A percentile compares a stretch with the other conserved stretches of the same genome.
Evolutionary conservation across 2,888 invertebrate genomes (phyloP).

Genomic region (Ennomos erosarius): DNA sequence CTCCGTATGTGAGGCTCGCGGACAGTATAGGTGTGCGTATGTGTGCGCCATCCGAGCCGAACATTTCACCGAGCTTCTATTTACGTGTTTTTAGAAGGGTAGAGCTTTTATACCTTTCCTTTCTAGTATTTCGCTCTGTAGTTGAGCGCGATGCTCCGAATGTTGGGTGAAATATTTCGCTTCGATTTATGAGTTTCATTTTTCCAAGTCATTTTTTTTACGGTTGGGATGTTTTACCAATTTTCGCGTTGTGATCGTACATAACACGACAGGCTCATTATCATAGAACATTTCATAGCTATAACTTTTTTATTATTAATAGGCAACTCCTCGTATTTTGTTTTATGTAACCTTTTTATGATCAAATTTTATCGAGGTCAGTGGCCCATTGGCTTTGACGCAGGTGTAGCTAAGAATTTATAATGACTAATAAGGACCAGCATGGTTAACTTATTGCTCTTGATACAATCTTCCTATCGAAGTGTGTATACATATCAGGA

Average conservation of each 20-base stretch:
- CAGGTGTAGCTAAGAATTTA: too few species aligned
- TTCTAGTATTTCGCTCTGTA: conserved; percentile 78
- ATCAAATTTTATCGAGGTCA: too few species aligned
- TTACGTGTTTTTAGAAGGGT: conserved; percentile 84
- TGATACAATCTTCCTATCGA: too few species aligned
- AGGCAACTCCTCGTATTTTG: neutral
- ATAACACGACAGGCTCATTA: conserved; percentile 17
- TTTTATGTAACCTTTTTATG: neutral
- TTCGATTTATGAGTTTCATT: conserved; percentile 80
- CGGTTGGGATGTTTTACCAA: conserved; percentile 63
- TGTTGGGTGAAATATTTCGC: conserved; percentile 75
- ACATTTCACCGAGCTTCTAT: conserved; percentile 62
- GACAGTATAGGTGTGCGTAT: conserved; percentile 56
- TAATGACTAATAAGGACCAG: too few species aligned
- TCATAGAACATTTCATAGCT: neutral
- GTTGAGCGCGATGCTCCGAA: conserved; percentile 73
- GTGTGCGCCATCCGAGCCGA: conserved; percentile 69
- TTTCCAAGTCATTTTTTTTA: conserved; percentile 68
- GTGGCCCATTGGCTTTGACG: too few species aligned
- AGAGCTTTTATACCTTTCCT: conserved; percentile 83
- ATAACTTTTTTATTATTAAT: neutral
- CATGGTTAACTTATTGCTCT: too few species aligned
- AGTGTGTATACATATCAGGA: too few species aligned
- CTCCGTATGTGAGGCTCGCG: conserved; percentile 73
- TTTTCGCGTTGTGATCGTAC: conserved; percentile 39